A percentile compares a stretch with the other conserved stretches of the same genome.
Evolutionary conservation across 2,797 vertebrate genomes (phyloP).

Genomic region (Euphonia xanthogaster): DNA sequence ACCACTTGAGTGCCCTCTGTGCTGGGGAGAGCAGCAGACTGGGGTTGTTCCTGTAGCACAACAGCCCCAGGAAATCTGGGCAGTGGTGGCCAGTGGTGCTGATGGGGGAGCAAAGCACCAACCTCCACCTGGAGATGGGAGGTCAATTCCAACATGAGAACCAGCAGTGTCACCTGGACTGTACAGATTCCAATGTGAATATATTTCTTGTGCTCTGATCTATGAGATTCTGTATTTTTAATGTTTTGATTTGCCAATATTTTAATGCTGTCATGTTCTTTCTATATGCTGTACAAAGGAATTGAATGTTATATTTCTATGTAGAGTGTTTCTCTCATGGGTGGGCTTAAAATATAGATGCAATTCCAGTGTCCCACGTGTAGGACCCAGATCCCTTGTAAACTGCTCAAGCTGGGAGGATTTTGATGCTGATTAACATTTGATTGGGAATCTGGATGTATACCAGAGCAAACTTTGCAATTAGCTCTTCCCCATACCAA

Average conservation of each 20-base stretch:
- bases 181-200: conserved; percentile 38
- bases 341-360: neutral
- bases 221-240: conserved; percentile 42
- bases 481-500: neutral
- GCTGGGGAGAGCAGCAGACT: neutral
- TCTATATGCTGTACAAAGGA: conserved; percentile 28
- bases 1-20: neutral
- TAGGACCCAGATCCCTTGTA: neutral
- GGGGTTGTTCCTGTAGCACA: neutral
- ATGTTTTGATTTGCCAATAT: conserved; percentile 16
- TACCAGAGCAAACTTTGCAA: neutral
- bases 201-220: conserved; percentile 27
- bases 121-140: neutral
- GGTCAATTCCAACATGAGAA: neutral
- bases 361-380: neutral
- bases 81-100: neutral
- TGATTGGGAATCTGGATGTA: neutral
- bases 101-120: neutral
- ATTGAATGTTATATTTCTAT: conserved; percentile 22
- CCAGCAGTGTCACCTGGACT: rapidly evolving
- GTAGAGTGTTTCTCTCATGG: neutral
- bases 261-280: conserved; percentile 30
- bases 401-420: neutral
- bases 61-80: neutral
- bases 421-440: neutral